A percentile compares a stretch with the other conserved stretches of the same genome.
Conservation (phyloP, 23 tunicate species). For the Trididemnum miniatum region DNA sequence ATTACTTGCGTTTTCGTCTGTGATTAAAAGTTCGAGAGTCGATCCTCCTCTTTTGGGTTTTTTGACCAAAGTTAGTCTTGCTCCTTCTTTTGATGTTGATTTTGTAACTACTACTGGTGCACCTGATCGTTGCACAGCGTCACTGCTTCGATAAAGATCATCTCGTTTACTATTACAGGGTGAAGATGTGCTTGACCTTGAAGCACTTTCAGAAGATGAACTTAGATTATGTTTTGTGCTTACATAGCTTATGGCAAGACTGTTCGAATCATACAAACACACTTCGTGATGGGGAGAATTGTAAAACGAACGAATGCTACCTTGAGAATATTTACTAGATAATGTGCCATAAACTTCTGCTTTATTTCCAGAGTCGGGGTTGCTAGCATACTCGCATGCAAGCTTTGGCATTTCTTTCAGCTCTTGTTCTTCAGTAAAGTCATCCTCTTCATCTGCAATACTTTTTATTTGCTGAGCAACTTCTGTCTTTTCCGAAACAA, state of each 20-base stretch:
- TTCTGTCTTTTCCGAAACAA: not conserved
- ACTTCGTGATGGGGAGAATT: slow-evolving; percentile 26
- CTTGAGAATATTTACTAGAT: not conserved
- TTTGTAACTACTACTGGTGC: slow-evolving; percentile 49
- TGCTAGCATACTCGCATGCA: not conserved
- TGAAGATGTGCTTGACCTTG: not conserved
- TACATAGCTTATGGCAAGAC: slow-evolving; percentile 78
- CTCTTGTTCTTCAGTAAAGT: not conserved
- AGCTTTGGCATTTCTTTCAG: slow-evolving; percentile 44
- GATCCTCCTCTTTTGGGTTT: slow-evolving; percentile 30
- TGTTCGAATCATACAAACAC: slow-evolving; percentile 78
- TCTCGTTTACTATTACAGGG: not conserved
- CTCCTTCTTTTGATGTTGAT: slow-evolving; percentile 57
- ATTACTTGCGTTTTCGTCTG: slow-evolving; percentile 27
- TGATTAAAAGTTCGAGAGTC: slow-evolving; percentile 74
- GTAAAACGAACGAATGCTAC: not conserved
- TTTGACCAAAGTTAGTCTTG: slow-evolving; percentile 74
- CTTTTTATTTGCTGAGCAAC: not conserved
- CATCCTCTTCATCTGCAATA: slow-evolving; percentile 11
- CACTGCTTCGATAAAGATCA: not conserved
- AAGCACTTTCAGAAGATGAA: not conserved
- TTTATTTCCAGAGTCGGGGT: not conserved
- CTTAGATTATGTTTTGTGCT: slow-evolving; percentile 21
- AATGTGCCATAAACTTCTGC: not conserved
- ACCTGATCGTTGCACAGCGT: not conserved